phyloP scores from a whole-genome alignment of 2,113 vertebrate species.

The Spilogale gracilis region DNA sequence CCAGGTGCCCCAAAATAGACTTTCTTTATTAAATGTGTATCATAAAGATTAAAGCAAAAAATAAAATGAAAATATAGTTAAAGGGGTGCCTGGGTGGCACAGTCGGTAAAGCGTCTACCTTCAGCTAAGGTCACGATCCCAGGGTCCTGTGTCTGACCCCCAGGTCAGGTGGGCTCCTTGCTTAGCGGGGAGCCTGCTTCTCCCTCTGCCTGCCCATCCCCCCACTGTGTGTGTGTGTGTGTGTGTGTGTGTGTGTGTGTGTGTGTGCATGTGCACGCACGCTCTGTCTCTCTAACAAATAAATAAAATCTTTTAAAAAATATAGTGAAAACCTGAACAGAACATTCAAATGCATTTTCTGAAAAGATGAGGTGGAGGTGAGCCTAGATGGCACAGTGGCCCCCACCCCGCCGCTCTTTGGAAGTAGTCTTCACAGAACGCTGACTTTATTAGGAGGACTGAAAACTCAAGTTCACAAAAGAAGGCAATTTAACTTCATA shows the following conservation, averaged over 20 bases:
- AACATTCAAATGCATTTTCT: not conserved
- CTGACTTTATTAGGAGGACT: not conserved
- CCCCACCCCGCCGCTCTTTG: not conserved
- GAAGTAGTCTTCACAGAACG: not conserved
- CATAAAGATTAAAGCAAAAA: slow-evolving; percentile 39
- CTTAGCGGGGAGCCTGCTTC: not conserved
- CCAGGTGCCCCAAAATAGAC: not conserved
- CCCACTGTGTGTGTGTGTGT: not conserved
- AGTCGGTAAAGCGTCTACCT: not conserved
- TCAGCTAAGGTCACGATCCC: not conserved
- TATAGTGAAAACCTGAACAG: not conserved
- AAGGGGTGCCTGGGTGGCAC: not conserved
- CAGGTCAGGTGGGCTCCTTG: not conserved
- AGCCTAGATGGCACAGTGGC: not conserved
- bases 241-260: no score
- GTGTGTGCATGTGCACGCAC: accelerated
- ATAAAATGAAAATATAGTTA: not conserved
- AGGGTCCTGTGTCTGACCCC: not conserved
- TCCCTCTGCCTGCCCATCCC: not conserved
- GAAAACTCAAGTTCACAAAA: slow-evolving; percentile 14
- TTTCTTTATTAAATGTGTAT: not conserved
- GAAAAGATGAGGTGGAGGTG: not conserved
- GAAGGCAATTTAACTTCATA: slow-evolving; percentile 12
- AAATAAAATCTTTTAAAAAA: not conserved
- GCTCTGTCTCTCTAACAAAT: not conserved